These are phyloP conservation scores for Hemiscyllium ocellatum DNA, from an alignment of 2,113 vertebrate genomes.

Conservation along the genomic window DNA sequence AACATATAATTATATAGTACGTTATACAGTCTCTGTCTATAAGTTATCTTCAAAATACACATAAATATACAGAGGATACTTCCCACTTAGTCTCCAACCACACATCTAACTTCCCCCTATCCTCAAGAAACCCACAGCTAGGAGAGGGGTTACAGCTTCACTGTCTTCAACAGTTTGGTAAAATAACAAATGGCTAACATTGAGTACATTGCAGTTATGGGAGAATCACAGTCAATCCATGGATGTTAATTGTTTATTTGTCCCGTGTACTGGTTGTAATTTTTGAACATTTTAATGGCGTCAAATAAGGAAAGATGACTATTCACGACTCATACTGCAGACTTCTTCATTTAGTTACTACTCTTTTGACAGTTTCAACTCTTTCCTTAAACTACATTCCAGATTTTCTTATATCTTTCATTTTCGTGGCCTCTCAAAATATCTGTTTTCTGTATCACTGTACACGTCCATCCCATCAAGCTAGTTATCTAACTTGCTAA, in stretches of 20 bases:
- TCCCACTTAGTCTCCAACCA: background rate
- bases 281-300: background rate
- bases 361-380: background rate
- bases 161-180: background rate
- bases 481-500: background rate
- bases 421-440: background rate
- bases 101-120: too few species aligned
- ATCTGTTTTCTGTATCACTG: background rate
- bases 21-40: background rate
- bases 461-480: background rate
- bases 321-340: background rate
- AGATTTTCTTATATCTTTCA: background rate
- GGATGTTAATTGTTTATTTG: background rate
- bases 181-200: background rate
- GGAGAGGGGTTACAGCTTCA: background rate
- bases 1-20: background rate
- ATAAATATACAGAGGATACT: background rate
- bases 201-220: background rate
- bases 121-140: background rate
- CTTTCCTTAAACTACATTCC: background rate
- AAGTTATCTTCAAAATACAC: background rate
- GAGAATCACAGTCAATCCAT: background rate
- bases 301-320: background rate
- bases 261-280: background rate
- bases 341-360: background rate